Base-by-base conservation (phyloP, 2,797 vertebrate genomes). In the Microctenopoma steveboyesi region DNA sequence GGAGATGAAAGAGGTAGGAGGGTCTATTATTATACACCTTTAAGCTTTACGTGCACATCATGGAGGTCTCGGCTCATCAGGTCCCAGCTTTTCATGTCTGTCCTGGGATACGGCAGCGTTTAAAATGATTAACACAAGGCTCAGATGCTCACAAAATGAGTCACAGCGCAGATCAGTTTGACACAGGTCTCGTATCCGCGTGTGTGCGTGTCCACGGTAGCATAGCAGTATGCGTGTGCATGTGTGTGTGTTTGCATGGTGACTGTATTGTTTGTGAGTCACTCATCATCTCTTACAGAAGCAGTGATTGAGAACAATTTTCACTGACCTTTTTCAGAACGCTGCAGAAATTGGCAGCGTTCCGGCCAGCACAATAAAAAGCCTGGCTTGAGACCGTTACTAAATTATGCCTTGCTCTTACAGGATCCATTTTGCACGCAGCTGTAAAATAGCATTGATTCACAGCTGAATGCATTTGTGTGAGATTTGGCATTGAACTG, bases 1-100 rank as follows among this genome's bases (percentile, higher is more conserved):
- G 74, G 95, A 95, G 89, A 95, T 95, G 94, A 95, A 93, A 91
- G 94, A 95, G 94, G 95, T 95, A 90, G 86, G 93, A 79, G 68
- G 51, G 16, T 76, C 82, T 85, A 3, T 83, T 72, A 77, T 86
- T 69, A 79, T 7, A 22, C 63, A 47, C 61, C 71, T 75, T 45
- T 70, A 72, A 55, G 62, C 67, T 49, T 62, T 70, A 10, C 64
- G 33, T 42, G 37, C 46, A 61, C 49, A 66, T 72, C 71, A 53
- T 33, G 42, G 54, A 59, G 47, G 49, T 60, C 52, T 52, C 51
- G 22, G 22, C 22, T 22, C 4, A 14, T 69, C 74, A 64, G 71
- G 57, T 47, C 56, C 15, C 49, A 40, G 51, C 40, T 64, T 79
- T 76, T 85, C 48, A 83, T 64, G 43, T 45, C 47, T 56, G 69